Base-by-base conservation (phyloP, 2,113 vertebrate genomes). In the Arizona elegans region DNA sequence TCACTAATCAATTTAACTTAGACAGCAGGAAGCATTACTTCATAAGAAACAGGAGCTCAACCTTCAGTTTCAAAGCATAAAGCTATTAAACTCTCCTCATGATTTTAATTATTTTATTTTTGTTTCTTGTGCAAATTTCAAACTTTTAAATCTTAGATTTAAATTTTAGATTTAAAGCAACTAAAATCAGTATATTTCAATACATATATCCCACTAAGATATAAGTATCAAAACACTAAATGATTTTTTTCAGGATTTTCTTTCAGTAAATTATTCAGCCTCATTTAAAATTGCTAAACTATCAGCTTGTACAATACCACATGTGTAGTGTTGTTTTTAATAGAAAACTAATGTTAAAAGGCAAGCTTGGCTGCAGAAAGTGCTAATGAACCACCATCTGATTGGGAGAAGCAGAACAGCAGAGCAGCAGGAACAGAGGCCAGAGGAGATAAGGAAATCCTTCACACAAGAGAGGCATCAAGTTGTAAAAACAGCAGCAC, bases 331-430 rank as follows among this genome's bases (percentile, higher is more conserved):
- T 70, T 96, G 23, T 95, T 92, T 93, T 91, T 92, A 88, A 89
- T 92, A 86, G 91, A 93, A 97, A 97, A 96, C 93, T 95, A 95
- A 96, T 94, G 92, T 92, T 93, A 88, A 88, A 95, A 91, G 88
- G 62, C 70, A 94, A 95, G 94, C 21, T 94, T 87, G 85, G 95
- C 90, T 95, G 90, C 85, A 96, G 93, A 95, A 95, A 95, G 17
- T 50, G 90, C 94, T 95, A 95, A 94, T 95, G 93, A 95, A 95
- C 56, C 53, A 92, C 87, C 52, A 54, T 55, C 93, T 95, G 93
- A 1, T 0, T 24, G 88, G 86, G 47, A 95, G 92, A 93, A 92
- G 91, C 56, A 86, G 93, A 95, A 94, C 93, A 91, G 90, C 87
- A 86, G 93, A 95, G 95, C 93, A 91, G 90, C 87, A 92, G 93